Evolutionary conservation across 2,888 invertebrate genomes (phyloP).

Genomic region (Oscheius sp.): DNA sequence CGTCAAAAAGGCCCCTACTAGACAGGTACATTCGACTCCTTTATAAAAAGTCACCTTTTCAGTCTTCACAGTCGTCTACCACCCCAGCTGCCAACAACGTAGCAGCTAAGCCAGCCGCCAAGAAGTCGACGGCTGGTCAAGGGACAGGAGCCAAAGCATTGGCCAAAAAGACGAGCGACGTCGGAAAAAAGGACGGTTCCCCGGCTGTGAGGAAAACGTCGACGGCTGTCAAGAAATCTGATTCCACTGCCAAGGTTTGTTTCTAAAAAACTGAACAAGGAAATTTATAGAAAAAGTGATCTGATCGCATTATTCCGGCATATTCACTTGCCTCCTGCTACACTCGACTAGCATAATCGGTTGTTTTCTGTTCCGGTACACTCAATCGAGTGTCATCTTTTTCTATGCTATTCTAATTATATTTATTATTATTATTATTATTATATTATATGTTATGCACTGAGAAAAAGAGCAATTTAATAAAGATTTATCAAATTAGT

Average conservation of each 20-base stretch:
- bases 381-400: conserved; percentile 5
- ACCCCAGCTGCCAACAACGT: conserved; percentile 34
- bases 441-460: conserved; percentile 36
- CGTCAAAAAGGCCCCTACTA: conserved; percentile 43
- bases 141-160: conserved; percentile 54
- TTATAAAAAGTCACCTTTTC: not conserved
- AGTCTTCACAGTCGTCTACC: conserved; percentile 48
- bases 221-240: conserved; percentile 68
- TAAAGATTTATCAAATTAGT: conserved; percentile 31
- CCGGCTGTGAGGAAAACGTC: conserved; percentile 66
- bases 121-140: conserved; percentile 57
- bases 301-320: conserved; percentile 3
- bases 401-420: conserved; percentile 33
- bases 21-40: conserved; percentile 38
- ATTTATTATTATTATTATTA: conserved; percentile 20
- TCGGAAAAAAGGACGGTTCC: conserved; percentile 50
- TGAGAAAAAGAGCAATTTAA: conserved; percentile 35
- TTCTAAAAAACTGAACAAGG: not conserved
- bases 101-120: conserved; percentile 45
- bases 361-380: conserved; percentile 9
- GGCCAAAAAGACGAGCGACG: conserved; percentile 63
- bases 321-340: conserved; percentile 32
- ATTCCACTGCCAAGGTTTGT: conserved; percentile 50
- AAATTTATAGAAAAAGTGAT: conserved; percentile 31
- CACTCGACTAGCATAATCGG: conserved; percentile 35